Conservation (phyloP, 2,888 invertebrate genomes). For the Lamproptera curius region DNA sequence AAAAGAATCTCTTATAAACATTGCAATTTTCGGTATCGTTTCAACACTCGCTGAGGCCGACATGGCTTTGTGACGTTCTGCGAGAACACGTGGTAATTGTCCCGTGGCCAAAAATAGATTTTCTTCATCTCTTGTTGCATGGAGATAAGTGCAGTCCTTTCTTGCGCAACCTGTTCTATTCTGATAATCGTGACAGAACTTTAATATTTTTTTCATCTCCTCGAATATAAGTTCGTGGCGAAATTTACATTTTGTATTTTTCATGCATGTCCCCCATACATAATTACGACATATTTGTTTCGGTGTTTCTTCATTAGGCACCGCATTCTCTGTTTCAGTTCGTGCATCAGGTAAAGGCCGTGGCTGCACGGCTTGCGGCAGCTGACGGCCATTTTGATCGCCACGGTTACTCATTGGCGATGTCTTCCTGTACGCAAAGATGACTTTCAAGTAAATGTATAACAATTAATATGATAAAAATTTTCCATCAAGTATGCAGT, state of each 20-base stretch:
- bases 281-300: conserved; percentile 50
- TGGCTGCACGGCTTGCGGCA: conserved; percentile 28
- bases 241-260: conserved; percentile 48
- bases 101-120: conserved; percentile 28
- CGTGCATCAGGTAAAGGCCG: conserved; percentile 34
- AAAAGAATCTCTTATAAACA: no score
- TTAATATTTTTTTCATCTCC: conserved; percentile 51
- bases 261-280: conserved; percentile 58
- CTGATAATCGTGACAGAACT: conserved; percentile 63
- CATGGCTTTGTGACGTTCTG: conserved; percentile 49
- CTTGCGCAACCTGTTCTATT: conserved; percentile 52
- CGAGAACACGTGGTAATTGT: conserved; percentile 46
- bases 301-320: conserved; percentile 24
- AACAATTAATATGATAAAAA: no score
- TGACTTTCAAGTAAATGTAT: background rate
- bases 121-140: conserved; percentile 53
- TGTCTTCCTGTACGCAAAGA: background rate
- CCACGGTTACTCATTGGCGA: conserved; percentile 36
- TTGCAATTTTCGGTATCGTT: no score
- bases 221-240: conserved; percentile 50
- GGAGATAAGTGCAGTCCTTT: conserved; percentile 54
- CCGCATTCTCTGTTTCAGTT: conserved; percentile 31
- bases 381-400: conserved; percentile 32
- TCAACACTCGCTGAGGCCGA: conserved; percentile 21
- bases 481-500: no score